Base-by-base conservation (phyloP, 53 echinoderm and acorn worm genomes). In the Apostichopus leukothele region DNA sequence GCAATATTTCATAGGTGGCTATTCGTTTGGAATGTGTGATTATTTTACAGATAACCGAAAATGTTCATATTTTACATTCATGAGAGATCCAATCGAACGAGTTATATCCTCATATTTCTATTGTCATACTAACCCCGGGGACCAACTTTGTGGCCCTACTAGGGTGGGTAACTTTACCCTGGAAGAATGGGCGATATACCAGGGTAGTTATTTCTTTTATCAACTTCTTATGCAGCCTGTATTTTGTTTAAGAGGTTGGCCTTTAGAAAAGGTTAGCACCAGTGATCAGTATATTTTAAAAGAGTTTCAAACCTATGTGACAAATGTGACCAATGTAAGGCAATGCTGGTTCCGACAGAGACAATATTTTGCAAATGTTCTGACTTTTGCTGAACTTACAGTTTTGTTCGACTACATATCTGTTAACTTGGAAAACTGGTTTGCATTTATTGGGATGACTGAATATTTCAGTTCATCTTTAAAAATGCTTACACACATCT, bases 51-150 rank as follows among this genome's bases (percentile, higher is more conserved):
- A 89, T 66, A 50, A 25, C 23, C 55, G 63, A 53, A 78, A 79
- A 10, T 96, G 96, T 57, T 91, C 94, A 1, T 94, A 94, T 90
- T 96, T 96, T 83, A 96, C 96, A 18, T 81, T 96, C 60, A 79
- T 94, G 5, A 83, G 96, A 12, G 92, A 96, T 76, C 94, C 96
- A 1, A 90, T 94, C 73, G 91, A 91, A 20, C 63, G 96, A 51
- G 66, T 93, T 1, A 71, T 96, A 13, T 96, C 96, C 1, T 92
- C 94, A 1, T 92, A 94, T 74, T 86, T 88, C 7, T 94, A 94
- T 75, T 96, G 96, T 78, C 84, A 86, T 53, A 77, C 75, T 51
- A 86, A 91, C 5, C 78, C 86, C 55, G 52, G 13, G 55, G 96
- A 96, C 74, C 96, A 94, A 66, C 92, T 91, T 3, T 96, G 96